Conservation (phyloP, 2,797 vertebrate species). For the Acipenser oxyrinchus region DNA sequence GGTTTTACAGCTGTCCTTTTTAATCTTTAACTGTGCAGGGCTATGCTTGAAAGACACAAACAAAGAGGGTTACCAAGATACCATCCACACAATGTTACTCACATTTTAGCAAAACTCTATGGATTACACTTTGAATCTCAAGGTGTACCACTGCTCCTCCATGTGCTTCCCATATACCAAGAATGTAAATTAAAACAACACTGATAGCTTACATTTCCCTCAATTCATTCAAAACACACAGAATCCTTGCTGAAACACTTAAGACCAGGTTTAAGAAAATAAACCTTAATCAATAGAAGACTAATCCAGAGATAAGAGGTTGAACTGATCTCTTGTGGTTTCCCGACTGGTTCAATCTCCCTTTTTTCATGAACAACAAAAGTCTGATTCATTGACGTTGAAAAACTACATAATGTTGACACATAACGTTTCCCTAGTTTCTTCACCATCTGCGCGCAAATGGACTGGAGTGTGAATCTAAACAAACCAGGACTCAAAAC, state of each 20-base stretch:
- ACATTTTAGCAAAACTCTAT: too few relatives aligned
- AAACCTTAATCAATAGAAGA: conserved; percentile 47
- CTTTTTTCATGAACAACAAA: conserved; percentile 1
- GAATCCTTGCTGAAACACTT: conserved; percentile 37
- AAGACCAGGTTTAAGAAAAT: conserved; percentile 39
- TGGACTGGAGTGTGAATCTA: not conserved
- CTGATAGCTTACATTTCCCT: conserved; percentile 29
- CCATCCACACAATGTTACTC: too few relatives aligned
- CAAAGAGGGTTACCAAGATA: too few relatives aligned
- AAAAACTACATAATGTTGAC: too few relatives aligned
- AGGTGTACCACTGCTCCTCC: not conserved
- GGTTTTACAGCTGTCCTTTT: not conserved
- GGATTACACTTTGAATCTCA: too few relatives aligned
- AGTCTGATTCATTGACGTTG: not conserved
- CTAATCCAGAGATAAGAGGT: conserved; percentile 26
- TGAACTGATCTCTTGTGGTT: conserved; percentile 35
- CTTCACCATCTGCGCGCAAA: too few relatives aligned
- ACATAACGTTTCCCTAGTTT: too few relatives aligned
- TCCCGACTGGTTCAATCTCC: not conserved
- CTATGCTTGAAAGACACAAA: too few relatives aligned
- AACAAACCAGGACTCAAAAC: conserved; percentile 1
- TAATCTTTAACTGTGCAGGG: not conserved
- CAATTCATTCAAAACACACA: conserved; percentile 38
- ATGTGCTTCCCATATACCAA: not conserved
- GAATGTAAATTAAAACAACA: conserved; percentile 34